Evolutionary conservation across 2,113 vertebrate species (phyloP).

Genomic region (Varanus komodoensis): DNA sequence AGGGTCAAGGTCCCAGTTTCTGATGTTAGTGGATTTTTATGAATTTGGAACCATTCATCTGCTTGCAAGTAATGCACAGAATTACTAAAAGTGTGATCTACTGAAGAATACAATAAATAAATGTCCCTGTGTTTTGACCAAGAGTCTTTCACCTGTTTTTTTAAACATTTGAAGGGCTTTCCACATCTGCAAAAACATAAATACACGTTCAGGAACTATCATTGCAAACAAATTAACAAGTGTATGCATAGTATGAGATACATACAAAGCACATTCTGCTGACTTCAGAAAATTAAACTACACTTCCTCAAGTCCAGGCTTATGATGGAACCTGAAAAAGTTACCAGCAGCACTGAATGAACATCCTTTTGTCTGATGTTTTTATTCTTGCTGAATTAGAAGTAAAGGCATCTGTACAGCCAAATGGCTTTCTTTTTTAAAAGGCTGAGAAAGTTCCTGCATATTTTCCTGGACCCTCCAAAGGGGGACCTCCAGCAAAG

Average conservation of each 20-base stretch:
- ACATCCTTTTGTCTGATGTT: not conserved
- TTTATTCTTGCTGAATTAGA: conserved; percentile 1
- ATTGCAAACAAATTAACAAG: not conserved
- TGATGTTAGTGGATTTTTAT: not conserved
- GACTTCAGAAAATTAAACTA: not conserved
- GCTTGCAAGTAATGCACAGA: not conserved
- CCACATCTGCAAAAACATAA: not conserved
- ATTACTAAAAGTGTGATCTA: not conserved
- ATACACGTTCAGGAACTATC: not conserved
- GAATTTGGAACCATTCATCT: not conserved
- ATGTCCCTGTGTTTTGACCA: too few species aligned
- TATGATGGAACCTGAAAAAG: not conserved
- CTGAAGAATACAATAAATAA: not conserved
- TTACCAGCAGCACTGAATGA: not conserved
- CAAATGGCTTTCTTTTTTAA: conserved; percentile 14
- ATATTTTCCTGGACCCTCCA: not conserved
- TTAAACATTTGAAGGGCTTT: not conserved
- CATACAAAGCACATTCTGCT: not conserved
- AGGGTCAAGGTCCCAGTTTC: not conserved
- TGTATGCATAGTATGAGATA: not conserved
- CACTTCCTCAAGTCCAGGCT: not conserved
- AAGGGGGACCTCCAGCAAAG: conserved; percentile 13
- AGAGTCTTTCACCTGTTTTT: not conserved
- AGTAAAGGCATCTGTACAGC: conserved; percentile 9
- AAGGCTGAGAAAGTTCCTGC: not conserved